Percentiles rank a stretch among this genome's conserved stretches.
These are phyloP conservation scores for Branchinecta lynchi DNA, from an alignment of 1,140 invertebrate genomes.

Conservation along the genomic window DNA sequence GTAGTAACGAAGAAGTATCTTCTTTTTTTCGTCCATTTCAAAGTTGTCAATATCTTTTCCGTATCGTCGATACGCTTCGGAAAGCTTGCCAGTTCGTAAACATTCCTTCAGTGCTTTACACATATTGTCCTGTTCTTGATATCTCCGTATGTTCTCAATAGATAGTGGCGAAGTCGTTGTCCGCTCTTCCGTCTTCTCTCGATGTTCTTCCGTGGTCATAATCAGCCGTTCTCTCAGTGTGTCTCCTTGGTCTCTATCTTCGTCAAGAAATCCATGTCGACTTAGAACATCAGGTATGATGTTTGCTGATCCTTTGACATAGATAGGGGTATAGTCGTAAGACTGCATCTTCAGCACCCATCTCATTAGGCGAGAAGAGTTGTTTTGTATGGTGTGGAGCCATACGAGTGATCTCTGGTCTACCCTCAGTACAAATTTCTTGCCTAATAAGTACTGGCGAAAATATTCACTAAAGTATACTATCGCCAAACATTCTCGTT, in stretches of 20 bases:
- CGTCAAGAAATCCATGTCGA: too few relatives aligned
- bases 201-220: background rate
- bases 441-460: background rate
- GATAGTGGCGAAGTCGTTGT: background rate
- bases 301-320: background rate
- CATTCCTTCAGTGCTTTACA: background rate
- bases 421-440: background rate
- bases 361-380: too few relatives aligned
- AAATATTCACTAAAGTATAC: slow-evolving; percentile 1
- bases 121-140: background rate
- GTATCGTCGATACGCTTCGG: background rate
- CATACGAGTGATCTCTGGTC: background rate
- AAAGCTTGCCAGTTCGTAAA: background rate
- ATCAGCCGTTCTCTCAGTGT: too few relatives aligned
- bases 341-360: too few relatives aligned
- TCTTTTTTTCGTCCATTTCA: background rate
- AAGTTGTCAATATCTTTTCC: background rate
- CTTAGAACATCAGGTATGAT: background rate
- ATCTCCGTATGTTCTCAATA: too few relatives aligned
- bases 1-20: background rate
- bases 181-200: background rate
- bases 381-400: background rate
- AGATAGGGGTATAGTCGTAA: too few relatives aligned
- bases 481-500: background rate
- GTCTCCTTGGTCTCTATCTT: too few relatives aligned